A percentile compares a stretch with the other conserved stretches of the same genome.
Conservation (phyloP, 2,888 invertebrate genomes). For the Entomobrya proxima region DNA sequence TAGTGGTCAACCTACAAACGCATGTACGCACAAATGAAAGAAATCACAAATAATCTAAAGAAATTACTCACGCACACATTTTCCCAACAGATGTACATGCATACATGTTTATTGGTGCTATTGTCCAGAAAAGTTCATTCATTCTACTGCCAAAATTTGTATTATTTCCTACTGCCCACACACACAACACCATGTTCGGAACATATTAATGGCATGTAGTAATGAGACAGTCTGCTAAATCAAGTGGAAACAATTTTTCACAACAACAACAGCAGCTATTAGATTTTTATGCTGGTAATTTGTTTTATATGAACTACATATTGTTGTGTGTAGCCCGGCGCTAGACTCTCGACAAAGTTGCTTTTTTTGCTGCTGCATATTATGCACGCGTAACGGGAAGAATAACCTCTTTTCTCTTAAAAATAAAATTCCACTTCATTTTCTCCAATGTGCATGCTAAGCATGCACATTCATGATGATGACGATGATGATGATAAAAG, state of each 20-base stretch:
- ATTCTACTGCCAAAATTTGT: neutral
- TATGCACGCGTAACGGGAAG: neutral
- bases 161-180: neutral
- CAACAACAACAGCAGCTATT: neutral
- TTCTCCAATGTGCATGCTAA: neutral
- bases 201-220: slow-evolving; percentile 38
- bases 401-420: slow-evolving; percentile 1
- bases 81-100: neutral
- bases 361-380: neutral
- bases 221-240: slow-evolving; percentile 52
- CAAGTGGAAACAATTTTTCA: slow-evolving; percentile 50
- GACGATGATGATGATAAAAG: slow-evolving; percentile 12
- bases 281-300: slow-evolving; percentile 33
- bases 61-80: slow-evolving; percentile 34
- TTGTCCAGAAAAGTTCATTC: neutral
- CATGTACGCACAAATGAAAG: neutral
- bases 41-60: neutral
- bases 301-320: too few relatives aligned
- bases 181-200: slow-evolving; percentile 10
- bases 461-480: neutral
- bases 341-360: too few relatives aligned
- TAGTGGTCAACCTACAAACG: neutral
- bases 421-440: neutral
- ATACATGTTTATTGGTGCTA: neutral
- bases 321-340: too few relatives aligned